phyloP scores from a whole-genome alignment of 2,888 invertebrate species.

The Drosophila anomalipes region DNA sequence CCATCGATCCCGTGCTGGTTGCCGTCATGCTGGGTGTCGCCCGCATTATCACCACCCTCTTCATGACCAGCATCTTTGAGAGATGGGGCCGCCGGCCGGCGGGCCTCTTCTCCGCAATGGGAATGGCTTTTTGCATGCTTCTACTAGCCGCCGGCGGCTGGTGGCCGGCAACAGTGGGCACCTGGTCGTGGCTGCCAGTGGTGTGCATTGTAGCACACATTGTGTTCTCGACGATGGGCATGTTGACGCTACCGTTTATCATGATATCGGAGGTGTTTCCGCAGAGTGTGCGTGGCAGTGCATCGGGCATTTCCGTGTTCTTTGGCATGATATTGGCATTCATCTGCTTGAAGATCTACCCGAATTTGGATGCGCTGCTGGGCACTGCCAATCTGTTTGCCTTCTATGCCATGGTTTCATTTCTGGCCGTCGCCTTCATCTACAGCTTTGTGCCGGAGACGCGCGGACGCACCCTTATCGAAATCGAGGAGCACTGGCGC shows the following conservation, averaged over 20 bases:
- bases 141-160: conserved; percentile 86
- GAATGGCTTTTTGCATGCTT: conserved; percentile 88
- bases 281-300: conserved; percentile 88
- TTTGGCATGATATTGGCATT: conserved; percentile 89
- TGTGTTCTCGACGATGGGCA: conserved; percentile 86
- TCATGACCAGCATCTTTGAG: conserved; percentile 88
- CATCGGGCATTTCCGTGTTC: conserved; percentile 89
- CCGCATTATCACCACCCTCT: conserved; percentile 88
- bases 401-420: conserved; percentile 87
- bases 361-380: conserved; percentile 87
- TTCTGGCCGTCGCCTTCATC: conserved; percentile 88
- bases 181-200: conserved; percentile 77
- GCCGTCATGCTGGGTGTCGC: conserved; percentile 89
- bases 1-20: conserved; percentile 88
- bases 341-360: conserved; percentile 89
- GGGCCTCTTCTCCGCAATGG: conserved; percentile 88
- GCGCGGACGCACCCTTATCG: conserved; percentile 89
- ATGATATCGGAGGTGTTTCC: conserved; percentile 91
- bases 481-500: conserved; percentile 88
- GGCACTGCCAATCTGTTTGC: conserved; percentile 88
- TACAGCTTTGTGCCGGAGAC: conserved; percentile 90
- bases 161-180: conserved; percentile 80
- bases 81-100: conserved; percentile 88
- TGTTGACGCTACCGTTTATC: conserved; percentile 90
- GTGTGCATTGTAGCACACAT: conserved; percentile 82